Conservation (phyloP, 2,797 vertebrate species). For the Sebastes paucispinis region DNA sequence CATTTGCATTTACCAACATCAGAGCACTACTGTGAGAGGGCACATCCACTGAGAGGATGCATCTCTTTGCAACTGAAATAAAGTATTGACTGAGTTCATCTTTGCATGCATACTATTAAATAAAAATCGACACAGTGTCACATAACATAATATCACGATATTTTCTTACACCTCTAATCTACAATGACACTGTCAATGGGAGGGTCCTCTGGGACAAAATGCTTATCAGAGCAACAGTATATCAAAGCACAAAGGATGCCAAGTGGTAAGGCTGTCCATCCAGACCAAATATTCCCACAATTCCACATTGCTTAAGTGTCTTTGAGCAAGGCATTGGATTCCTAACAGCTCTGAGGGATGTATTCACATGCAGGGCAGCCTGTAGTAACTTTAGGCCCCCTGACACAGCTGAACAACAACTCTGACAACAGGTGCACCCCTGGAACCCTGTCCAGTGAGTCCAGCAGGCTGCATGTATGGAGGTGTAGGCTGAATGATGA, state of each 20-base stretch:
- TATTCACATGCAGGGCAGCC: neutral
- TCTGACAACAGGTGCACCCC: conserved; percentile 15
- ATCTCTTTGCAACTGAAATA: too few species aligned
- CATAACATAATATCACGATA: too few species aligned
- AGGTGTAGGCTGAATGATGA: neutral
- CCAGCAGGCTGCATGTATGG: neutral
- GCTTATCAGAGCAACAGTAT: neutral
- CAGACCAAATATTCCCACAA: neutral
- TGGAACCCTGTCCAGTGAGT: neutral
- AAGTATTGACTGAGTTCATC: too few species aligned
- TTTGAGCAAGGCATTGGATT: neutral
- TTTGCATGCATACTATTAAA: too few species aligned
- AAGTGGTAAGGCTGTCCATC: neutral
- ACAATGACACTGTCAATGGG: neutral
- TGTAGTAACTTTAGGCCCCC: neutral
- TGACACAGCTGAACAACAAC: neutral
- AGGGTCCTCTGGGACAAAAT: neutral
- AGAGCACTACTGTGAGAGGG: too few species aligned
- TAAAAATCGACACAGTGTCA: too few species aligned
- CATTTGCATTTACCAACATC: too few species aligned
- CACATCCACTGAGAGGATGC: too few species aligned
- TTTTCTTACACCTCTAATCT: too few species aligned
- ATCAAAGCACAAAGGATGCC: neutral
- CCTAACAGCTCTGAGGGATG: neutral
- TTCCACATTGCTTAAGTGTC: neutral